Conservation (phyloP, 2,888 invertebrate genomes). For the Diaphora mendica region DNA sequence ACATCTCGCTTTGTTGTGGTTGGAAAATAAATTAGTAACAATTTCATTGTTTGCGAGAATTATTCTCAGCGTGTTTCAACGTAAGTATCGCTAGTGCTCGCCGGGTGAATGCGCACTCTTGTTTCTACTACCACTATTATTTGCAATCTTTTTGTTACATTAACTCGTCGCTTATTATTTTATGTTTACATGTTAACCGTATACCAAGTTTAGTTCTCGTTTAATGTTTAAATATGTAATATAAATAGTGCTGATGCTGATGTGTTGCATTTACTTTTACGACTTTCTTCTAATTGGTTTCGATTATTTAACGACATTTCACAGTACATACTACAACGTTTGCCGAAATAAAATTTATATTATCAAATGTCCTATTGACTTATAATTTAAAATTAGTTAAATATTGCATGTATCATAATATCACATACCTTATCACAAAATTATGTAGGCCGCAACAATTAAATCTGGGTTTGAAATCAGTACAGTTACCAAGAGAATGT, state of each 20-base stretch:
- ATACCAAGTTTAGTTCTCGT: neutral
- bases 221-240: neutral
- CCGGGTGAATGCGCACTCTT: constrained; percentile 45
- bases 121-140: constrained; percentile 44
- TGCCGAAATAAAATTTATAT: neutral
- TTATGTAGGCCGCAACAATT: neutral
- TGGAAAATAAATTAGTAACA: constrained; percentile 85
- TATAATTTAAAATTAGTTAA: neutral
- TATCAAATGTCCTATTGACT: neutral
- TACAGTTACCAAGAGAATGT: neutral
- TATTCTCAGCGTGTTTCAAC: constrained; percentile 64
- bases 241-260: neutral
- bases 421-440: neutral
- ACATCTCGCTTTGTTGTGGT: constrained; percentile 86
- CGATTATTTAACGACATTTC: neutral
- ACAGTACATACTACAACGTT: neutral
- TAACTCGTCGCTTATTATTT: constrained; percentile 39
- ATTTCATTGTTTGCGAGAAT: constrained; percentile 85
- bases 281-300: neutral
- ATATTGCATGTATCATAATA: neutral
- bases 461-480: neutral
- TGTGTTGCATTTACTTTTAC: neutral
- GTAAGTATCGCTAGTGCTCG: constrained; percentile 45
- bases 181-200: constrained; percentile 36
- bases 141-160: constrained; percentile 39